Base-by-base conservation (phyloP, 2,113 vertebrate genomes). In the Tapirus terrestris region DNA sequence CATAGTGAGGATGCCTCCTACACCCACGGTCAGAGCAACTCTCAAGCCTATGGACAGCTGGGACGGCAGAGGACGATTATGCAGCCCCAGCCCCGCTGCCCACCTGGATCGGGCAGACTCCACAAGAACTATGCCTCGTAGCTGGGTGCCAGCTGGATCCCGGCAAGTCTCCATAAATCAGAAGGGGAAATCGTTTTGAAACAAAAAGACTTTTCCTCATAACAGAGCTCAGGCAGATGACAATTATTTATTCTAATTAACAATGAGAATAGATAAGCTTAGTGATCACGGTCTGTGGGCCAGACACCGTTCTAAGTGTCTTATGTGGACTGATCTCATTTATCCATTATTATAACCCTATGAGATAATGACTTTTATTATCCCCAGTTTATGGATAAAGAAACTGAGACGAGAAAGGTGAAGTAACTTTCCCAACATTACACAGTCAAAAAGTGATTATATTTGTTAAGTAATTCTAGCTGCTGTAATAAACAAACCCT, bases 241-340 rank as follows among this genome's bases (percentile, higher is more conserved):
- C 45, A 86, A 75, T 60, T 77, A 63, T 79, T 81, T 83, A 83
- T 93, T 61, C 45, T 75, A 94, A 88, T 86, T 43, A 77, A 31
- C 77, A 68, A 65, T 45, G 53, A 89, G 33, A 84, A 58, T 21
- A 80, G n/a, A 48, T 68, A 89, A 79, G 27, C 21, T 92, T 51
- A 68, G 29, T 9, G 39, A 94, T 84, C 6, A 12, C 3, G 8
- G 79, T 61, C 53, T 82, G 23, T 61, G 39, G 8, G 17, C 48
- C 31, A n/a, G n/a, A n/a, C 27, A 45, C 14, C 7, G 2, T 75
- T 72, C 80, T 89, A 89, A 72, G 73, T 67, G n/a, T 14, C 81
- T 76, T 31, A 43, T 70, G 48, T 51, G 36, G 36, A 36, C 4
- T 84, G n/a, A 81, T 48, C n/a, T 39, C n/a, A 27, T 81, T 81